Conservation (phyloP, 2,888 invertebrate species). For the Drosophila quinaria region DNA sequence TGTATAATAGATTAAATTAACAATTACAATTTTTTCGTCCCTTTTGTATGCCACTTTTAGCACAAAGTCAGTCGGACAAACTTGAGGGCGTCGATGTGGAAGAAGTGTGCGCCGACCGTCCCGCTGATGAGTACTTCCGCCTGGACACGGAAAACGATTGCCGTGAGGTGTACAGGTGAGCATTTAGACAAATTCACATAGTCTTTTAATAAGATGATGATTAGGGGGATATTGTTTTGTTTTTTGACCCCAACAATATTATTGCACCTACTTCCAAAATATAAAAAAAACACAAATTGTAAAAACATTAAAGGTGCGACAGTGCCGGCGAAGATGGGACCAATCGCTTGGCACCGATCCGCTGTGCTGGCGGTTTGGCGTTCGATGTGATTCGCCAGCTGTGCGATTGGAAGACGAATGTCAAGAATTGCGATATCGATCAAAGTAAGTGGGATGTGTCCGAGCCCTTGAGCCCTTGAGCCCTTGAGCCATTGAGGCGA, state of each 20-base stretch:
- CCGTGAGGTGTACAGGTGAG: constrained; percentile 96
- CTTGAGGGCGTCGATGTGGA: constrained; percentile 89
- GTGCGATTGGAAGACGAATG: constrained; percentile 98
- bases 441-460: constrained; percentile 92
- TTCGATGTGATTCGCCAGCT: constrained; percentile 98
- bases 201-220: constrained; percentile 6
- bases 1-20: neutral
- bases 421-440: constrained; percentile 96
- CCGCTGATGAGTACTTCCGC: constrained; percentile 96
- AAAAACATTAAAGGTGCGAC: constrained; percentile 91
- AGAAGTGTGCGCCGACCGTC: constrained; percentile 94
- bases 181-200: neutral
- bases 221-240: constrained; percentile 45
- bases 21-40: neutral
- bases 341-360: constrained; percentile 94
- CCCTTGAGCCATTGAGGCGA: constrained; percentile 50
- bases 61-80: constrained; percentile 87
- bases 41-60: constrained; percentile 15
- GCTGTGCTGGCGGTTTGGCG: constrained; percentile 95
- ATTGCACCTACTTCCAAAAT: constrained; percentile 33
- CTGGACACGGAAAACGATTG: constrained; percentile 94
- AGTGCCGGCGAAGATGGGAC: constrained; percentile 94
- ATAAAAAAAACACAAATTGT: constrained; percentile 17
- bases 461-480: too few relatives aligned
- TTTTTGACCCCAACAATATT: constrained; percentile 37